Percentiles rank a stretch among this genome's conserved stretches.
phyloP scores from a whole-genome alignment of 1,140 invertebrate genomes.

The Pseudobourletiella spinata region DNA sequence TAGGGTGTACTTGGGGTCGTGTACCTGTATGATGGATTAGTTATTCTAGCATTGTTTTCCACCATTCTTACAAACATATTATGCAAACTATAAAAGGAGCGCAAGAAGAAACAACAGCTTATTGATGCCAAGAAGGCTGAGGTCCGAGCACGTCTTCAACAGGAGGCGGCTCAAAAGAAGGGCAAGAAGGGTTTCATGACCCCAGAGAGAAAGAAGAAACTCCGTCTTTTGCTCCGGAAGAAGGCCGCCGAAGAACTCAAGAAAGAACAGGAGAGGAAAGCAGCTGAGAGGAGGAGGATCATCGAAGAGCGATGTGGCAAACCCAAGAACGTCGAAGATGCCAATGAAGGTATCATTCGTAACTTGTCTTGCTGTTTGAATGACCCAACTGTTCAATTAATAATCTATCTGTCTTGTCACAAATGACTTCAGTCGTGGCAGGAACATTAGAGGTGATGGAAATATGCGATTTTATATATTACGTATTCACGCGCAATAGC shows the following conservation, averaged over 20 bases:
- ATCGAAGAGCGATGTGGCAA: constrained; percentile 91
- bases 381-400: no score
- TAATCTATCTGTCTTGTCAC: no score
- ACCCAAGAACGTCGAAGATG: constrained; percentile 77
- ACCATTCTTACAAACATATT: not conserved
- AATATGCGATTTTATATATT: not conserved
- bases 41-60: no score
- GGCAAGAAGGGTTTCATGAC: constrained; percentile 98
- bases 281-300: constrained; percentile 92
- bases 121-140: constrained; percentile 84
- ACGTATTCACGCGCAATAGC: no score
- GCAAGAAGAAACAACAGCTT: constrained; percentile 87
- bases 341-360: constrained; percentile 66
- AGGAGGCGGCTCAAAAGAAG: constrained; percentile 85
- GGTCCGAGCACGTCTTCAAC: constrained; percentile 86
- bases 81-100: constrained; percentile 45
- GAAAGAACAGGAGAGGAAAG: constrained; percentile 97
- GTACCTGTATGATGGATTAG: no score
- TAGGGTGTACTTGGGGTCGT: no score
- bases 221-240: constrained; percentile 95
- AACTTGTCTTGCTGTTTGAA: no score
- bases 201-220: constrained; percentile 96
- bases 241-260: constrained; percentile 99
- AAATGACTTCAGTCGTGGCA: not conserved
- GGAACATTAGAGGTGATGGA: not conserved